Base-by-base conservation (phyloP, 2,888 invertebrate genomes). In the Marasmarcha lunaedactyla region DNA sequence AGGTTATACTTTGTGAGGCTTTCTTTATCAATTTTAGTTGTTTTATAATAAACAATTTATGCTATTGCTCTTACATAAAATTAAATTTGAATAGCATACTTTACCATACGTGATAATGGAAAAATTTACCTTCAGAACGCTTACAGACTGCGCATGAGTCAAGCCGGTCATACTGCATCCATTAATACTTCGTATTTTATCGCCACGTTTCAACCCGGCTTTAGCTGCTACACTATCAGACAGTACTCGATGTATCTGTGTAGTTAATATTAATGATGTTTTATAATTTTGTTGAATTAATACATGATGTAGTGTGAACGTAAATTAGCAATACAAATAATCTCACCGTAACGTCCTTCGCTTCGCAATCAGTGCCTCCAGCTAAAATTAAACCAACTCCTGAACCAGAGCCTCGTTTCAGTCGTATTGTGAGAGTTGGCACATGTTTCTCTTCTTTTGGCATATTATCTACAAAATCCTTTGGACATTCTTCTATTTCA, bases 331-430 rank as follows among this genome's bases (percentile, higher is more conserved):
- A 5, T 20, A 20, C 20, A 20, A 37, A 39, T 41, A 36, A 47
- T 77, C 88, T 79, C 71, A 93, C 94, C 59, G 94, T 94, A 48
- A 95, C 94, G 71, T 94, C 94, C 79, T 94, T 95, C 56, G 91
- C 90, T 84, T 95, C 95, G 64, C 94, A 95, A 66, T 96, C 95
- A 12, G 90, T 89, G 38, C 95, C 95, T 42, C 95, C 95, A 38
- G 94, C 94, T 51, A 96, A 78, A 35, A 93, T 94, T 44, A 95
- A 90, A 34, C 95, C 95, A 43, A 95, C 90, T 57, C 92, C 93
- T 14, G 92, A 62, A 36, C 73, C 79, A 45, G 64, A 64, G 30
- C 78, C 83, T 39, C 73, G 69, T 50, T 63, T 67, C 27, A 84
- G 58, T 33, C 69, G 62, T 45, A 81, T 65, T 13, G 52, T 59